Evolutionary conservation across 1,140 invertebrate genomes (phyloP), one percentile per base, ranked within the genome.

Genomic region (Piezodorus guildinii): DNA sequence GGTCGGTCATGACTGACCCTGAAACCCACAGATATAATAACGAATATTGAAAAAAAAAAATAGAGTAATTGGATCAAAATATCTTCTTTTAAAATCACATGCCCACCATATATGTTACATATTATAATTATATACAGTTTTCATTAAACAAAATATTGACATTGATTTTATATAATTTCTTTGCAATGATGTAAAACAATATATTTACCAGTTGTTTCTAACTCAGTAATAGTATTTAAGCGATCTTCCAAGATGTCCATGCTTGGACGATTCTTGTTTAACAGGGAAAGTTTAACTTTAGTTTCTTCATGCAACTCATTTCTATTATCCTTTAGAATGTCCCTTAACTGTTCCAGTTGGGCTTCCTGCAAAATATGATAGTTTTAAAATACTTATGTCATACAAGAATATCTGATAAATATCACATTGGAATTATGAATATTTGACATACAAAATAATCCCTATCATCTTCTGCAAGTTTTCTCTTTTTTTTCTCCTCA

Each of bases 221-320:
- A 75, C 73, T 86, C 85, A 44, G 80, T 77, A 62, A 86, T 86
- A 34, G 82, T 83, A 67, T 79, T 81, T 1, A 87, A 73, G 68
- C 81, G 81, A 71, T 76, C 75, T 19, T 76, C 81, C 1, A 87
- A 73, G 68, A 81, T 81, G 71, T 76, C 75, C 19, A 76, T 45
- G 43, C 75, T 77, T 16, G 71, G 68, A 52, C 73, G 71, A 19
- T 71, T 71, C 69, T 74, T 76, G 69, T 85, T 84, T 0, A 92
- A 75, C 72, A 88, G 89, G 39, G 85, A 84, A 1, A 92, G 76
- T 72, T 90, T 88, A 70, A 92, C 87, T 46, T 84, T 79, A 0
- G 88, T 89, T 70, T 91, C 86, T 70, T 90, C 82, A 70, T 86
- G 84, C 5, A 89, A 67, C 66, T 83, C 85, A 30, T 81, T 77